Conservation (phyloP, 1,140 invertebrate species). For the Nomia melanderi region DNA sequence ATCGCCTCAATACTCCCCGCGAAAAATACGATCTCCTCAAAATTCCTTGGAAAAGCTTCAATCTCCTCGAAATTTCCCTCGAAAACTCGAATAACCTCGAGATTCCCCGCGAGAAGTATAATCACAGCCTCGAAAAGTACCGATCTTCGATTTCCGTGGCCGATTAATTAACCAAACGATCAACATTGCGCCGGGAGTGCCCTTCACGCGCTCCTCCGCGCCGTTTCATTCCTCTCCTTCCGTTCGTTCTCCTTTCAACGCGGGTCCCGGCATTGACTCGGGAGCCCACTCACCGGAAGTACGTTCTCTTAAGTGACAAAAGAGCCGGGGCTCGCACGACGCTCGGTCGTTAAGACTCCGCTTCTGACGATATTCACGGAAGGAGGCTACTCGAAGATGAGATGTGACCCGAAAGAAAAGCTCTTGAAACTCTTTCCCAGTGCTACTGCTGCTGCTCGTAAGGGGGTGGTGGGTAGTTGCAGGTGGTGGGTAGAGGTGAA, state of each 20-base stretch:
- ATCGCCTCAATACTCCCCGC: no score
- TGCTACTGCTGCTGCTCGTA: no score
- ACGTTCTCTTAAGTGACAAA: slow-evolving; percentile 31
- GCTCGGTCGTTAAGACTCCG: slow-evolving; percentile 29
- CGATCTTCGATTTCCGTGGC: background rate
- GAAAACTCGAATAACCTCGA: no score
- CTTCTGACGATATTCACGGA: slow-evolving; percentile 10
- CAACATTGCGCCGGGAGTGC: slow-evolving; percentile 35
- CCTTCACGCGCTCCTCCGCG: background rate
- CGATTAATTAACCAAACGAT: slow-evolving; percentile 52
- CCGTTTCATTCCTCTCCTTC: background rate
- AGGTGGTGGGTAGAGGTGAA: no score
- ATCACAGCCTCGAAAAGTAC: no score
- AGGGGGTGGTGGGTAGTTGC: no score
- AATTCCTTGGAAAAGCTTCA: no score
- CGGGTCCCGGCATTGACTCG: background rate
- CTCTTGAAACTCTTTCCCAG: slow-evolving; percentile 25
- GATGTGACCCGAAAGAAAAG: slow-evolving; percentile 42
- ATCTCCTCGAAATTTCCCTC: no score
- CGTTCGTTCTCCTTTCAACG: slow-evolving; percentile 2
- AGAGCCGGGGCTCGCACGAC: slow-evolving; percentile 8
- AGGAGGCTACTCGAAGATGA: slow-evolving; percentile 23
- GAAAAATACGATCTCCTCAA: no score
- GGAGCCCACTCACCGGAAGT: slow-evolving; percentile 32
- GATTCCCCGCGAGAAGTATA: no score